These are phyloP conservation scores for Keiferia lycopersicella DNA, from an alignment of 2,888 invertebrate genomes.

Conservation along the genomic window DNA sequence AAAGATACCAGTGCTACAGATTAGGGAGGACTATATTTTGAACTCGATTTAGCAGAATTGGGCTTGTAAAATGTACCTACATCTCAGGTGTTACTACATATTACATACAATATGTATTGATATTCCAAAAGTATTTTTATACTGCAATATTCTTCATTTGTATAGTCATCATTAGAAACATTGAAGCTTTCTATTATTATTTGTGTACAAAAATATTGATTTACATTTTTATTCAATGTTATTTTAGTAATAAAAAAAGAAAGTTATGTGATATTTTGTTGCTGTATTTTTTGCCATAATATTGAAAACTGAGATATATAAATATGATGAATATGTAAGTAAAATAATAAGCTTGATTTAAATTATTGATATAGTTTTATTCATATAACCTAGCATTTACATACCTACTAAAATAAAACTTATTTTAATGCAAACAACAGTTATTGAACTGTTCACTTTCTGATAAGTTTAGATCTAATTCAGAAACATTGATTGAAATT, in stretches of 20 bases:
- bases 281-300: constrained; percentile 19
- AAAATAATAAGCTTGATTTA: neutral
- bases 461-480: too few species aligned
- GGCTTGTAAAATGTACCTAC: too few species aligned
- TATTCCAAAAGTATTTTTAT: neutral
- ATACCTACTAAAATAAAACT: neutral
- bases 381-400: neutral
- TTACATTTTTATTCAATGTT: constrained; percentile 12
- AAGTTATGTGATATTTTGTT: constrained; percentile 24
- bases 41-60: neutral
- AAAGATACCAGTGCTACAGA: constrained; percentile 41
- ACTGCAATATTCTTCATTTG: neutral
- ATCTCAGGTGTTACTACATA: too few species aligned
- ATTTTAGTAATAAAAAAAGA: constrained; percentile 20
- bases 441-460: neutral
- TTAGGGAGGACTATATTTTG: neutral
- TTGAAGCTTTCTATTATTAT: too few species aligned
- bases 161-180: neutral
- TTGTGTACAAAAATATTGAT: neutral
- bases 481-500: too few species aligned
- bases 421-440: neutral
- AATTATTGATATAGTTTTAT: neutral
- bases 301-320: neutral
- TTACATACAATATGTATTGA: too few species aligned
- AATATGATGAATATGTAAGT: neutral